Evolutionary conservation across 2,797 vertebrate species (phyloP).

Genomic region (Danio choprae): DNA sequence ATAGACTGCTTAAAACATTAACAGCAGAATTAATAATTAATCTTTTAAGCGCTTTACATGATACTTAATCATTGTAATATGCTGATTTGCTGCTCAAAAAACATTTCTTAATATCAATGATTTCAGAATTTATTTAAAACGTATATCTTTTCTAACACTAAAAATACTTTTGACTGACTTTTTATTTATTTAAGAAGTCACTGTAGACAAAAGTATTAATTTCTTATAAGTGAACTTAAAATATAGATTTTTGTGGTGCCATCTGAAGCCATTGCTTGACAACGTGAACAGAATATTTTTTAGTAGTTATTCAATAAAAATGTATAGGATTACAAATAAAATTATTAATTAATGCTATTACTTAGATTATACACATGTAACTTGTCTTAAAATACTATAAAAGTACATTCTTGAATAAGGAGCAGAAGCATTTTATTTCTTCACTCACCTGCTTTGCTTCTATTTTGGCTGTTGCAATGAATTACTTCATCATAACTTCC

Average conservation of each 20-base stretch:
- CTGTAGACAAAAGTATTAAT: too few relatives aligned
- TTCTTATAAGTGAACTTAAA: not conserved
- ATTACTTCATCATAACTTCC: not conserved
- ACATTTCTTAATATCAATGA: too few relatives aligned
- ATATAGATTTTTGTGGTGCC: not conserved
- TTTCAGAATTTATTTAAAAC: too few relatives aligned
- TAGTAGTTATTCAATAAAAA: not conserved
- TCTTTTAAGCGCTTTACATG: too few relatives aligned
- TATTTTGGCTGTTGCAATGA: not conserved
- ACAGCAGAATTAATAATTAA: too few relatives aligned
- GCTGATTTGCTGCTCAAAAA: too few relatives aligned
- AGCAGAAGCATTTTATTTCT: not conserved
- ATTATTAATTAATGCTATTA: not conserved
- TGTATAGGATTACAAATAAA: not conserved
- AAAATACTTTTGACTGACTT: too few relatives aligned
- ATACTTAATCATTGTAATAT: too few relatives aligned
- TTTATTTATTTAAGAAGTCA: too few relatives aligned
- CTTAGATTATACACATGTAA: not conserved
- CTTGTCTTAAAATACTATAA: not conserved
- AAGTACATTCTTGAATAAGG: not conserved
- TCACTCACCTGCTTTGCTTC: slow-evolving; percentile 24
- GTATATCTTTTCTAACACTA: too few relatives aligned
- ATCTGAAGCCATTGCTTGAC: not conserved
- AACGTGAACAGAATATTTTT: not conserved
- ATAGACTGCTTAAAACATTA: too few relatives aligned